Conservation (phyloP, 1,140 invertebrate species). For the Cotesia typhae region DNA sequence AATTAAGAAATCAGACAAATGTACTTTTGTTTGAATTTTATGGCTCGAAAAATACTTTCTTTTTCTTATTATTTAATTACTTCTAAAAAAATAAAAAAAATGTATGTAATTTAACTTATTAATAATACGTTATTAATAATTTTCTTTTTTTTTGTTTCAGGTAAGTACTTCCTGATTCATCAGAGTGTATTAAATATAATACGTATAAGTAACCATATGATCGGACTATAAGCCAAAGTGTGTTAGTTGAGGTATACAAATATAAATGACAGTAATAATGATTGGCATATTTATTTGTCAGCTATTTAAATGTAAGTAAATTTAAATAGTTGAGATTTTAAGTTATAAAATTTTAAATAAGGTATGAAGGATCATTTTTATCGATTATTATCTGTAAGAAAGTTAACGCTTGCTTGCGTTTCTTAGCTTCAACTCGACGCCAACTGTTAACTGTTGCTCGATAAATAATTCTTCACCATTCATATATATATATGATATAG, state of each 20-base stretch:
- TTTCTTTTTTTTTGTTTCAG: constrained; percentile 34
- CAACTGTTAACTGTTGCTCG: constrained; percentile 34
- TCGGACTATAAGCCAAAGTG: no score
- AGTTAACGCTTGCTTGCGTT: constrained; percentile 30
- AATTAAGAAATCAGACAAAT: not conserved
- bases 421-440: constrained; percentile 10
- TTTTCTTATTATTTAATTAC: not conserved
- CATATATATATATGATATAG: constrained; percentile 6
- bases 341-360: constrained; percentile 3
- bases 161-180: constrained; percentile 24
- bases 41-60: no score
- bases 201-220: no score
- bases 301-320: no score
- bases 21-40: constrained; percentile 6
- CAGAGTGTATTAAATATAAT: no score
- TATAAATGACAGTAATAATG: no score
- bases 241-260: no score
- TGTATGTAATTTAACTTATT: not conserved
- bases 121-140: not conserved
- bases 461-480: constrained; percentile 36
- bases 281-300: no score
- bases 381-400: constrained; percentile 28
- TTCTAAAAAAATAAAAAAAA: constrained; percentile 17
- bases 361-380: constrained; percentile 24
- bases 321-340: not conserved